Evolutionary conservation across 2,797 vertebrate genomes (phyloP).

Genomic region (Ctenopoma multispine): DNA sequence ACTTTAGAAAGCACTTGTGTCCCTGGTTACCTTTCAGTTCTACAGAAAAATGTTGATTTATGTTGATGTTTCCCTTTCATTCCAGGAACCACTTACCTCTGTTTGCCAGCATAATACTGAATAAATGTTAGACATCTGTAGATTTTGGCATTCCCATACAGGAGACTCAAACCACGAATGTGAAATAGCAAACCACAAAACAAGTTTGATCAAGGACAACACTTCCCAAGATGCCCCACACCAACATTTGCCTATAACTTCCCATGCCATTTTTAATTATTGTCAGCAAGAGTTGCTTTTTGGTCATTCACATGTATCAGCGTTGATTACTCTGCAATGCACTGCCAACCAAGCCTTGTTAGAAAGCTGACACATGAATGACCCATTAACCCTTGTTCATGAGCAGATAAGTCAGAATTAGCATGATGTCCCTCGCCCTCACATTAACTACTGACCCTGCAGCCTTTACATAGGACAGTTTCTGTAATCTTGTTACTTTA

Average conservation of each 20-base stretch:
- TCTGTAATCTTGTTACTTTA: conserved; percentile 20
- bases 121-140: conserved; percentile 30
- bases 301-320: conserved; percentile 55
- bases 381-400: conserved; percentile 50
- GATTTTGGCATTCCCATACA: conserved; percentile 14
- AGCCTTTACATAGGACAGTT: conserved; percentile 16
- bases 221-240: conserved; percentile 39
- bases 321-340: conserved; percentile 36
- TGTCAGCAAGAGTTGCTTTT: conserved; percentile 27
- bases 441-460: conserved; percentile 25
- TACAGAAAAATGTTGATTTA: conserved; percentile 35
- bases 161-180: conserved; percentile 2
- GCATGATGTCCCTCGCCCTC: conserved; percentile 13
- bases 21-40: conserved; percentile 37
- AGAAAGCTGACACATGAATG: conserved; percentile 27
- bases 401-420: conserved; percentile 40
- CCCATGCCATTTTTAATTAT: conserved; percentile 44
- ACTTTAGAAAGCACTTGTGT: conserved; percentile 43
- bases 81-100: conserved; percentile 33
- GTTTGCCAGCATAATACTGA: conserved; percentile 11
- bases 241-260: conserved; percentile 52
- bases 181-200: conserved; percentile 28
- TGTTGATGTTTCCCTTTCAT: conserved; percentile 43
- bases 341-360: conserved; percentile 39
- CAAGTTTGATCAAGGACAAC: conserved; percentile 29